Evolutionary conservation across 2,888 invertebrate genomes (phyloP).

Genomic region (Argyresthia albistria): DNA sequence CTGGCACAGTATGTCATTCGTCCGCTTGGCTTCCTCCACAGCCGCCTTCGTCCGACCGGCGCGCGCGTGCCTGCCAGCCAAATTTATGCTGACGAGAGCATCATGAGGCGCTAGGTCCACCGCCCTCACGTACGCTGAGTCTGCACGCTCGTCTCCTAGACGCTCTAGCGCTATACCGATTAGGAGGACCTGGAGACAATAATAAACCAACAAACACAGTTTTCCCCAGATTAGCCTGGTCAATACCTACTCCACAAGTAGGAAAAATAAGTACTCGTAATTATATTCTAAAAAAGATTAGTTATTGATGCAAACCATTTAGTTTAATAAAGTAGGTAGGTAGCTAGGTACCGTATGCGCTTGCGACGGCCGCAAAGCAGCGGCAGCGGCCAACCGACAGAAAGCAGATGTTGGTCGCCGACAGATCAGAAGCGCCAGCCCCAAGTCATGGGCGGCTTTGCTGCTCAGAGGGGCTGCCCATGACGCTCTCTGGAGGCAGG

Average conservation of each 20-base stretch:
- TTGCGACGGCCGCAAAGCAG: conserved; percentile 45
- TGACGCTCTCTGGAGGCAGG: conserved; percentile 50
- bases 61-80: conserved; percentile 46
- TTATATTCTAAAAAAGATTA: neutral
- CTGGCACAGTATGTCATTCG: neutral
- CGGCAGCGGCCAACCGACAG: conserved; percentile 51
- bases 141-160: conserved; percentile 45
- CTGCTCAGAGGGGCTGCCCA: conserved; percentile 52
- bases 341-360: conserved; percentile 37
- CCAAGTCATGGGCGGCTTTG: conserved; percentile 47
- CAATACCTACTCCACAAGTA: neutral
- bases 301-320: neutral
- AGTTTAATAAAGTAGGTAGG: neutral
- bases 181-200: conserved; percentile 37
- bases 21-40: conserved; percentile 4
- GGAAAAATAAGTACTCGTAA: too few relatives aligned
- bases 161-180: conserved; percentile 54
- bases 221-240: neutral
- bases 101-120: conserved; percentile 35
- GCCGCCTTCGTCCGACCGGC: conserved; percentile 34
- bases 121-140: conserved; percentile 47
- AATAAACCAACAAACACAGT: neutral
- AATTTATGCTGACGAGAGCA: conserved; percentile 42
- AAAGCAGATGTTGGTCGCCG: conserved; percentile 53
- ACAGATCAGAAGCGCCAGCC: conserved; percentile 42